Evolutionary conservation across 2,888 invertebrate genomes (phyloP).

Genomic region (Chloroclystis v-ata): DNA sequence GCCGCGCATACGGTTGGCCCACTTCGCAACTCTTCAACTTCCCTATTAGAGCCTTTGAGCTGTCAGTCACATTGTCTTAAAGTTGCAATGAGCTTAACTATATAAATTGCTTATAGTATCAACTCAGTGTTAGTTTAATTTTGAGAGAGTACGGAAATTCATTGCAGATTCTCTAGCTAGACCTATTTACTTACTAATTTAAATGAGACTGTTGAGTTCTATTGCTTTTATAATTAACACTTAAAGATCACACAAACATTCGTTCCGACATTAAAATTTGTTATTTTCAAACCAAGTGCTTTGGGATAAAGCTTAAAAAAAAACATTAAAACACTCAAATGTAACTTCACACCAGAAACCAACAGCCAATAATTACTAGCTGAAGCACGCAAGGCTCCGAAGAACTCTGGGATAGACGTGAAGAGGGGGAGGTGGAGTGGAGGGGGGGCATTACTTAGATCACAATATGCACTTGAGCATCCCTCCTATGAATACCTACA

Average conservation of each 20-base stretch:
- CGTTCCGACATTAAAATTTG: too few species aligned
- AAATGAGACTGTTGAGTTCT: too few species aligned
- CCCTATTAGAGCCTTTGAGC: conserved; percentile 41
- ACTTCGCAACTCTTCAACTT: conserved; percentile 44
- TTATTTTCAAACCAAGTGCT: too few species aligned
- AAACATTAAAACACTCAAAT: too few species aligned
- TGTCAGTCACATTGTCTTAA: conserved; percentile 30
- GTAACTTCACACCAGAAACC: conserved; percentile 16
- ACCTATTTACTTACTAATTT: too few species aligned
- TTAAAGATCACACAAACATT: too few species aligned
- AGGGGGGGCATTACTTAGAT: conserved; percentile 53
- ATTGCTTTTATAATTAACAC: too few species aligned
- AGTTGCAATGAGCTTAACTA: conserved; percentile 3
- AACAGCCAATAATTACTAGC: conserved; percentile 26
- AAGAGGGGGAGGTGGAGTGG: conserved; percentile 61
- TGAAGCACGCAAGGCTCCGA: conserved; percentile 42
- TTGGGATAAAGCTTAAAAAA: too few species aligned
- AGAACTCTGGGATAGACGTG: conserved; percentile 68
- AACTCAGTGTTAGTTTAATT: too few species aligned
- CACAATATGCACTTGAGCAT: conserved; percentile 78
- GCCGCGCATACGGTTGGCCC: conserved; percentile 34
- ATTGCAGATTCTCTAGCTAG: too few species aligned
- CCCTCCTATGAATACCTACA: conserved; percentile 66
- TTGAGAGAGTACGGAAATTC: too few species aligned
- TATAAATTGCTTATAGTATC: too few species aligned